Evolutionary conservation across 2,888 invertebrate species (phyloP), one percentile per base, ranked within the genome.

Genomic region (Steinernema hermaphroditum): DNA sequence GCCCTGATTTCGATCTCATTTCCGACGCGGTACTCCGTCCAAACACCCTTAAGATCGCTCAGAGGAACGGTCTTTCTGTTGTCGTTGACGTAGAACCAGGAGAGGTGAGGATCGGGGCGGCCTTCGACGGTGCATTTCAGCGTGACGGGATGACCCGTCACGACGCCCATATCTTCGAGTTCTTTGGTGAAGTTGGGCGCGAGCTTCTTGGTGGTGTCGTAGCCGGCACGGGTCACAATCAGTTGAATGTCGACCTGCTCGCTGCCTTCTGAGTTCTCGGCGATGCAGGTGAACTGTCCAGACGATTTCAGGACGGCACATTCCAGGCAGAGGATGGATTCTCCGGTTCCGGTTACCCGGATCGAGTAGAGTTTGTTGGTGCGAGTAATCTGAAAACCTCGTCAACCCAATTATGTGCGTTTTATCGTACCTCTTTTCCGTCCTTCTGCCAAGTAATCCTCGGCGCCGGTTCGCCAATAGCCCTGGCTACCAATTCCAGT

Each of bases 231-330:
- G 22, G 57, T 69, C 19, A 80, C 76, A n/a, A 70, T 43, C 19
- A 84, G 74, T 41, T 78, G 79, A 0, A 81, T 81, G 68, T 81
- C 80, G 54, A 75, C 74, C 54, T 75, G 71, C n/a, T 77, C 80
- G 16, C 68, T 68, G 71, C 88, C 89, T 19, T 86, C 86, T 6
- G 80, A 75, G 81, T 89, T 89, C 73, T 86, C 83, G 1, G 88
- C 88, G 49, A 84, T 77, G 81, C 88, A 89, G 0, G 88, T 87
- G 80, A 88, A 89, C 49, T 87, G 87, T 14, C 88, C 89, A 76
- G 88, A 87, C 74, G 82, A 80, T 74, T 81, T 83, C 29, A 75
- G 75, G 54, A 82, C 81, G 68, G 81, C 81, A 49, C 80, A 81
- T 46, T 81, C 83, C 29, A 82, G 78, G 19, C 74, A 68, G 19